Percentiles rank a stretch among this genome's conserved stretches.
Conservation (phyloP, 1,140 invertebrate genomes). For the Campoletis sonorensis region DNA sequence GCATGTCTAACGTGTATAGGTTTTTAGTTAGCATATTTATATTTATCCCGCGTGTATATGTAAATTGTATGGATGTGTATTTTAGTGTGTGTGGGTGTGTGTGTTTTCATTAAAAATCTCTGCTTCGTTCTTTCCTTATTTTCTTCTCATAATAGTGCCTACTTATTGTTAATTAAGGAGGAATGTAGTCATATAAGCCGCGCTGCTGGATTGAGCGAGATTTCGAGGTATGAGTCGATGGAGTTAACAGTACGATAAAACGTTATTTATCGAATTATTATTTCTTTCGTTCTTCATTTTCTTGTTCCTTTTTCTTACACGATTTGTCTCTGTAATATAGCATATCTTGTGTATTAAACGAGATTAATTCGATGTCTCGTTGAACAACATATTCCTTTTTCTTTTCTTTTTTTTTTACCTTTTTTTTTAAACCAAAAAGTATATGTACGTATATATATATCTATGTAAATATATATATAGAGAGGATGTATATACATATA, state of each 20-base stretch:
- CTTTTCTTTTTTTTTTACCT: background rate
- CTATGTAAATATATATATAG: background rate
- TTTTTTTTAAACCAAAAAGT: background rate
- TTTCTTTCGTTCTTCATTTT: background rate
- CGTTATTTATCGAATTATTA: conserved; percentile 3
- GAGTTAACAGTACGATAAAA: conserved; percentile 56
- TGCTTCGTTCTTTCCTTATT: conserved; percentile 53
- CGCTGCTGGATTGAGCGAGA: conserved; percentile 64
- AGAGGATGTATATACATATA: too few relatives aligned
- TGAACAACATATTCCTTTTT: background rate
- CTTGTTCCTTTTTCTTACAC: background rate
- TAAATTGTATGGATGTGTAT: background rate
- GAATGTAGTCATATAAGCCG: conserved; percentile 72
- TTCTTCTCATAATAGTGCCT: conserved; percentile 67
- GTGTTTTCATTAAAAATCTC: conserved; percentile 44
- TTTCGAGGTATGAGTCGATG: conserved; percentile 66
- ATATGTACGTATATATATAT: conserved; percentile 3
- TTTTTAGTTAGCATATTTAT: background rate
- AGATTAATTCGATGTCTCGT: background rate
- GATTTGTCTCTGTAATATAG: background rate
- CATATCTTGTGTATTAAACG: too few relatives aligned
- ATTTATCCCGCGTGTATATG: background rate
- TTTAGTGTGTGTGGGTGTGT: conserved; percentile 56
- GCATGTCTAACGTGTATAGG: background rate
- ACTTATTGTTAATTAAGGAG: conserved; percentile 73